Percentiles rank a stretch among this genome's conserved stretches.
Conservation (phyloP, 2,797 vertebrate species). For the Odontamblyopus lacepedii region DNA sequence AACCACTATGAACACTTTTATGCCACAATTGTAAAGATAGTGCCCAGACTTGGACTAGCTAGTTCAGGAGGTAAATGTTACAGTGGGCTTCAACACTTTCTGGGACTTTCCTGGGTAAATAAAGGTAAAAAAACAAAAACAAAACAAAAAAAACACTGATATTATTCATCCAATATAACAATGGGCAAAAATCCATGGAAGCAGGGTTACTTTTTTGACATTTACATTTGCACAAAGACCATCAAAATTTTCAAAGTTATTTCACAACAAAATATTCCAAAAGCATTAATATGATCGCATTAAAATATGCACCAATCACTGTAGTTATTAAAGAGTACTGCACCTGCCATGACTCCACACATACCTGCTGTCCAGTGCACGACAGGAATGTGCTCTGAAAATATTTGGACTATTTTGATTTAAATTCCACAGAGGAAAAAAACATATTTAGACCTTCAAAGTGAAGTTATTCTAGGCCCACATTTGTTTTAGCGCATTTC, state of each 20-base stretch:
- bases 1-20: no score
- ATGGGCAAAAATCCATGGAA: background rate
- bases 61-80: background rate
- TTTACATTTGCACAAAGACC: background rate
- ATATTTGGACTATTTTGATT: background rate
- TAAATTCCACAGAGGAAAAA: background rate
- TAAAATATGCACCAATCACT: background rate
- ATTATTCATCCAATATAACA: background rate
- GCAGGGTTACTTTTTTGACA: background rate
- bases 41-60: background rate
- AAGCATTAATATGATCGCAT: background rate
- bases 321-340: conserved; percentile 4
- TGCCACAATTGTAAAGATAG: no score
- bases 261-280: background rate
- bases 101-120: no score
- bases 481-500: background rate
- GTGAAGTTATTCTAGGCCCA: background rate
- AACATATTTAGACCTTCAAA: conserved; percentile 6
- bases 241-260: background rate
- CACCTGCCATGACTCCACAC: conserved; percentile 8
- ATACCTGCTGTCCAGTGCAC: conserved; percentile 5
- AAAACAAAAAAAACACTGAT: no score
- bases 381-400: background rate
- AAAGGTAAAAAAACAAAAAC: no score
- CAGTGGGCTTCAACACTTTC: background rate